Conservation (phyloP, 2,113 vertebrate genomes). For the Nibea albiflora region DNA sequence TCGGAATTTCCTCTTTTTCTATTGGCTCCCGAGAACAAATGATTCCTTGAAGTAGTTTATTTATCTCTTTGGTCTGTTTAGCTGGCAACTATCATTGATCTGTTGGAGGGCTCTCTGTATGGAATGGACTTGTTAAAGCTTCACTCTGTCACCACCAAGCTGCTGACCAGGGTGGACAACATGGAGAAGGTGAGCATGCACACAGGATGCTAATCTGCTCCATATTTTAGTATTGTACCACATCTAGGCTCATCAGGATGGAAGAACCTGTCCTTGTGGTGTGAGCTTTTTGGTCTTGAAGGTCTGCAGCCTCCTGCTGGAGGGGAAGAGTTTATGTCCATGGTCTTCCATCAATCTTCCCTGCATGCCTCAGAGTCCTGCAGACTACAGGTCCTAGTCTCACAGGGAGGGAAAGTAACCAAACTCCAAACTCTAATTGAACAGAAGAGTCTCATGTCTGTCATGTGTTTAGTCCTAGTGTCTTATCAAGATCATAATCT, state of each 20-base stretch:
- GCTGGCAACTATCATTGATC: constrained; percentile 91
- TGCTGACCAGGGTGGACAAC: constrained; percentile 90
- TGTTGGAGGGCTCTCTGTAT: constrained; percentile 93
- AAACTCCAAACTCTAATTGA: too few relatives aligned
- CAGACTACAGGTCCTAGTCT: neutral
- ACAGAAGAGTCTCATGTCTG: too few relatives aligned
- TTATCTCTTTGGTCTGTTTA: constrained; percentile 58
- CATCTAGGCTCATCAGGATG: neutral
- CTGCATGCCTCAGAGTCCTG: neutral
- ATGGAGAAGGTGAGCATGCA: constrained; percentile 89
- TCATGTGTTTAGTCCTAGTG: too few relatives aligned
- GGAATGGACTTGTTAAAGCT: constrained; percentile 94
- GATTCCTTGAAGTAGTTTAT: neutral
- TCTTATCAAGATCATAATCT: too few relatives aligned
- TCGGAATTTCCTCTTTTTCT: neutral
- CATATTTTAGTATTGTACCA: neutral
- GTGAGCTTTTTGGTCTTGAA: neutral
- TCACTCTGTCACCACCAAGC: constrained; percentile 92
- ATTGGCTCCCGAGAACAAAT: neutral
- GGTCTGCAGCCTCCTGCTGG: neutral
- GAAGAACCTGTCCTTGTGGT: neutral
- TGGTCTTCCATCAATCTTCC: neutral
- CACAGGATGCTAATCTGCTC: neutral
- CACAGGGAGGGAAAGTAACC: neutral
- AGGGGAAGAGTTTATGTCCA: neutral